Evolutionary conservation across 1,140 invertebrate species (phyloP), one percentile per base, ranked within the genome.

Genomic region (Aphis gossypii): DNA sequence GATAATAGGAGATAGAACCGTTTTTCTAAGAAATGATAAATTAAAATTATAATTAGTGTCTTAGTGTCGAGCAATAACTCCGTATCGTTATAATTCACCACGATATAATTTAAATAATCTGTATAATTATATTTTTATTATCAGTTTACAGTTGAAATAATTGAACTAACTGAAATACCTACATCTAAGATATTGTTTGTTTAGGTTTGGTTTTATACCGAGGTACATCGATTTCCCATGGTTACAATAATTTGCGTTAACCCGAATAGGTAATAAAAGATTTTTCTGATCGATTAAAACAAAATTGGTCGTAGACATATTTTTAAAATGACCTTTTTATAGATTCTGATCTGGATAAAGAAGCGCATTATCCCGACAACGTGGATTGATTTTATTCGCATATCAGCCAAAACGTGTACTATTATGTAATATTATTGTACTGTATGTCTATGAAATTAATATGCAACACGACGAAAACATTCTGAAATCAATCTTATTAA

Each of bases 101-200:
- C 35, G n/a, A 89, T 56, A 89, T 56, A 54, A 89, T 89, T 89
- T 54, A 38, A 89, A 89, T 56, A 56, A 89, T 89, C 48, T 89
- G 35, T 56, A 41, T 41, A 89, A 89, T 89, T 89, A 56, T 54
- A 38, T 38, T 87, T 35, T 54, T 54, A 54, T 11, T 89, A 89
- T 89, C 48, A 25, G 51, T 56, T 56, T 25, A 41, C 3, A 56
- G 54, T 41, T 89, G 4, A 56, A 89, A 41, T 1, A 56, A 38
- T 41, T 56, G 9, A 56, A 89, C 56, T 35, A 35, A 35, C 11
- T 38, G 41, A 44, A 89, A 89, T 38, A 89, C 4, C 30, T 46
- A n/a, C 44, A 11, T 48, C 23, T 76, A n/a, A 6, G 60, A 76
- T n/a, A n/a, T n/a, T 6, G 60, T n/a, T 76, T 76, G 60, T 76